Conservation (phyloP, 2,797 vertebrate genomes). For the Antrozous pallidus region DNA sequence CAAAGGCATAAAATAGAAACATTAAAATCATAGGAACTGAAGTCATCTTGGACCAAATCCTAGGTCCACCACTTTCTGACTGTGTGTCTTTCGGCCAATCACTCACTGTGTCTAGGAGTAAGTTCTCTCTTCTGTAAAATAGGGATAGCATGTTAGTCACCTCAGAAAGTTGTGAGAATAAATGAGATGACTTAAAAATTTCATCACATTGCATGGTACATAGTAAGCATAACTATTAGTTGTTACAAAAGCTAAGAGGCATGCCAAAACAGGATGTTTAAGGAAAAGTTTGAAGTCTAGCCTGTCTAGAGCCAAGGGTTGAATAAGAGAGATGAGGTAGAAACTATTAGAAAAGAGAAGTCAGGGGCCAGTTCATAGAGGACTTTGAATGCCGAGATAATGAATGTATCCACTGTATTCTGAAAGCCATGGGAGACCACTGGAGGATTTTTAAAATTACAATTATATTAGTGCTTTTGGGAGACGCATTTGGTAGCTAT, state of each 20-base stretch:
- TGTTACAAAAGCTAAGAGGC: neutral
- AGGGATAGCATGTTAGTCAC: neutral
- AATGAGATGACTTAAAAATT: neutral
- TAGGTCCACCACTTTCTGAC: neutral
- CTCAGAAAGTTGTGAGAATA: neutral
- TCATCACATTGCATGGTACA: neutral
- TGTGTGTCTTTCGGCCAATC: neutral
- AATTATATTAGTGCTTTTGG: neutral
- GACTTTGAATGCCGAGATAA: neutral
- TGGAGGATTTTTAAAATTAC: neutral
- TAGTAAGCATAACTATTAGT: neutral
- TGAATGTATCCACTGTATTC: neutral
- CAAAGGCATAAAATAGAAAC: neutral
- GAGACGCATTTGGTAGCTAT: neutral
- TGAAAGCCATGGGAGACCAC: neutral
- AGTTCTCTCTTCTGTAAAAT: neutral
- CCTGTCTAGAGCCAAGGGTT: neutral
- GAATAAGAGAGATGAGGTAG: neutral
- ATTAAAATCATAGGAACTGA: neutral
- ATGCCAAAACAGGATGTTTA: neutral
- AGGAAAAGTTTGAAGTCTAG: neutral
- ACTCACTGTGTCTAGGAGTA: neutral
- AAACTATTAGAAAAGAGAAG: neutral
- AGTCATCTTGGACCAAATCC: neutral
- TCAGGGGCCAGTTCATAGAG: neutral